Percentiles rank a stretch among this genome's conserved stretches.
Evolutionary conservation across 2,113 vertebrate species (phyloP).

Genomic region (Herpetotheres cachinnans): DNA sequence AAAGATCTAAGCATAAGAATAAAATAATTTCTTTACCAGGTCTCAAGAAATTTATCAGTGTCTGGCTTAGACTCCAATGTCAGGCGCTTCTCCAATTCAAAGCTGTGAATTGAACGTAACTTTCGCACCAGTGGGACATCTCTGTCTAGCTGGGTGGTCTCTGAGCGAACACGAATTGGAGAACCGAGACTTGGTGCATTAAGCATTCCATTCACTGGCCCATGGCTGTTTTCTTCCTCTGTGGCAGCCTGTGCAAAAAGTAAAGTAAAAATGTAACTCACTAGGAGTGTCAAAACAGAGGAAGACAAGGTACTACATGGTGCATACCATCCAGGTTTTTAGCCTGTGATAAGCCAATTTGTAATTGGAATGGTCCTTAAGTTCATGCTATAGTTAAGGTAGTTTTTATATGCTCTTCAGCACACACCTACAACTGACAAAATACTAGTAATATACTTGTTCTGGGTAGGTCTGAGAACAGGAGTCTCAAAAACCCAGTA

Average conservation of each 20-base stretch:
- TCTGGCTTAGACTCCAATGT: constrained; percentile 89
- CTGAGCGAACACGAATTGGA: constrained; percentile 86
- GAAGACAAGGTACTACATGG: not conserved
- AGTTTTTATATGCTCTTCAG: not conserved
- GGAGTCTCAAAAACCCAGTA: not conserved
- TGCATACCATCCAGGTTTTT: not conserved
- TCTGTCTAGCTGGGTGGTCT: constrained; percentile 84
- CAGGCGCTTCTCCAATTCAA: constrained; percentile 90
- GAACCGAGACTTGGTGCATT: constrained; percentile 88
- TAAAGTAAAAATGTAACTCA: not conserved
- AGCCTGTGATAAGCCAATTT: not conserved
- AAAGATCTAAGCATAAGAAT: not conserved
- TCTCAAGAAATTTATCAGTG: constrained; percentile 87
- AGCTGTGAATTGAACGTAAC: constrained; percentile 92
- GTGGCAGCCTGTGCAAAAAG: constrained; percentile 76
- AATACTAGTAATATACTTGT: not conserved
- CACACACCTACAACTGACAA: not conserved
- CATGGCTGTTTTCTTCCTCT: constrained; percentile 91
- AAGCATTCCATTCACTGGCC: constrained; percentile 82
- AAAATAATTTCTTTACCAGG: constrained; percentile 79
- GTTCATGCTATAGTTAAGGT: not conserved
- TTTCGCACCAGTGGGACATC: constrained; percentile 89
- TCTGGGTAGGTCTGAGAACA: not conserved
- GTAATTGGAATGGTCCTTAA: not conserved
- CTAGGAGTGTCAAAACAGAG: not conserved